These are phyloP conservation scores for Coptodon rendalli DNA, from an alignment of 2,113 vertebrate species.

Conservation along the genomic window DNA sequence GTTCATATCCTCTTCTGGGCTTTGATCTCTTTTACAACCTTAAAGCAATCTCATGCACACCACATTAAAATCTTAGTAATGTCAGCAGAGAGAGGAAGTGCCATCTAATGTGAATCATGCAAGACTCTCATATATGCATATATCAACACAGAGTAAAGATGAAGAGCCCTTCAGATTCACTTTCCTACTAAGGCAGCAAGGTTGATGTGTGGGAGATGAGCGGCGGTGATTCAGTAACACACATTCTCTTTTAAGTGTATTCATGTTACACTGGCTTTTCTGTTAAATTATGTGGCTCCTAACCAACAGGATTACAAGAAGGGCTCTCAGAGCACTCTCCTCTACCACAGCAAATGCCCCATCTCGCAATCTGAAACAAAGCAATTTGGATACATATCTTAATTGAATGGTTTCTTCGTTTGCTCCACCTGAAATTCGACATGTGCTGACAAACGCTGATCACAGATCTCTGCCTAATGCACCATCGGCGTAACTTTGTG, in stretches of 20 bases:
- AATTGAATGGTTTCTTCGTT: not conserved
- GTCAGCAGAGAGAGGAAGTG: constrained; percentile 31
- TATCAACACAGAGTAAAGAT: constrained; percentile 26
- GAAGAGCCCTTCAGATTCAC: constrained; percentile 49
- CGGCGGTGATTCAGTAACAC: not conserved
- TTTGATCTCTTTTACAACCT: constrained; percentile 55
- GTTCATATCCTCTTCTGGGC: constrained; percentile 32
- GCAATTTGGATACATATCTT: not conserved
- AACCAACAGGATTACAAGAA: not conserved
- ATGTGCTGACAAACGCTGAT: not conserved
- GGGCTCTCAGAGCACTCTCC: not conserved
- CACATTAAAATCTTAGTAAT: constrained; percentile 55
- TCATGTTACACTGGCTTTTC: not conserved
- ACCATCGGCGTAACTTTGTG: not conserved
- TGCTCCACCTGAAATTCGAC: not conserved
- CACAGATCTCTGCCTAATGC: not conserved
- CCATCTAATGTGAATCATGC: constrained; percentile 27
- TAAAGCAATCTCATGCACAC: constrained; percentile 43
- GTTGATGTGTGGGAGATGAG: constrained; percentile 36
- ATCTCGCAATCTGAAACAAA: not conserved
- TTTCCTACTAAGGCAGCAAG: constrained; percentile 12
- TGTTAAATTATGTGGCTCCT: not conserved
- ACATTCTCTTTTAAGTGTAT: constrained; percentile 10
- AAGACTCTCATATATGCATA: constrained; percentile 22
- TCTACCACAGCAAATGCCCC: not conserved